phyloP scores from a whole-genome alignment of 2,797 vertebrate species.

The Cossypha dichroa region DNA sequence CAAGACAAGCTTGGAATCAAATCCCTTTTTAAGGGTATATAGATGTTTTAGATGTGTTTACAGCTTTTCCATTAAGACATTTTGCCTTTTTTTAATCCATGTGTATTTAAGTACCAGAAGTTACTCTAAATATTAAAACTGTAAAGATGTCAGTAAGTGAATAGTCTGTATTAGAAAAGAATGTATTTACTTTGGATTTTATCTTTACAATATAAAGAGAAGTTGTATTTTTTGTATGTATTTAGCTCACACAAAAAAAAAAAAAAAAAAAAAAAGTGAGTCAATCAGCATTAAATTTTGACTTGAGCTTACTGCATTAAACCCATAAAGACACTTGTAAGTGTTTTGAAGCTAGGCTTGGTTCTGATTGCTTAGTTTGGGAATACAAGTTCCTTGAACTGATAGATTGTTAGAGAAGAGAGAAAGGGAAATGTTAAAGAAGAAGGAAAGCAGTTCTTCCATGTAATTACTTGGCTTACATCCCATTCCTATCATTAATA shows the following conservation, averaged over 20 bases:
- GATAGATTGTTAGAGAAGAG: neutral
- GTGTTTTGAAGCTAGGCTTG: neutral
- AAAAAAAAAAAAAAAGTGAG: neutral
- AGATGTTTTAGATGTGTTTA: neutral
- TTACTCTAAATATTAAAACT: slow-evolving; percentile 1
- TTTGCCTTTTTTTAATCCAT: neutral
- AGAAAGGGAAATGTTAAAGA: neutral
- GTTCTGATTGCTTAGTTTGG: neutral
- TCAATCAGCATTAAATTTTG: neutral
- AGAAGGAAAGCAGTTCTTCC: neutral
- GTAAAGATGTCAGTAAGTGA: neutral
- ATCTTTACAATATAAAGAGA: neutral
- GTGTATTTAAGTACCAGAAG: neutral
- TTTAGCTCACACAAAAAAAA: neutral
- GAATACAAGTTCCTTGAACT: neutral
- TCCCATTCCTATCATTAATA: neutral
- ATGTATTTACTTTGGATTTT: neutral
- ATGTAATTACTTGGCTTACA: neutral
- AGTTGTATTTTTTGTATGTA: neutral
- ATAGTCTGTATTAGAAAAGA: neutral
- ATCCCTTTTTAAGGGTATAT: neutral
- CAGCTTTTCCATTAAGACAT: neutral
- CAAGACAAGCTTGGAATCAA: neutral
- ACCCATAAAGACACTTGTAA: neutral
- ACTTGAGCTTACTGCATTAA: neutral